Conservation (phyloP, 2,113 vertebrate genomes). For the Burhinus oedicnemus region DNA sequence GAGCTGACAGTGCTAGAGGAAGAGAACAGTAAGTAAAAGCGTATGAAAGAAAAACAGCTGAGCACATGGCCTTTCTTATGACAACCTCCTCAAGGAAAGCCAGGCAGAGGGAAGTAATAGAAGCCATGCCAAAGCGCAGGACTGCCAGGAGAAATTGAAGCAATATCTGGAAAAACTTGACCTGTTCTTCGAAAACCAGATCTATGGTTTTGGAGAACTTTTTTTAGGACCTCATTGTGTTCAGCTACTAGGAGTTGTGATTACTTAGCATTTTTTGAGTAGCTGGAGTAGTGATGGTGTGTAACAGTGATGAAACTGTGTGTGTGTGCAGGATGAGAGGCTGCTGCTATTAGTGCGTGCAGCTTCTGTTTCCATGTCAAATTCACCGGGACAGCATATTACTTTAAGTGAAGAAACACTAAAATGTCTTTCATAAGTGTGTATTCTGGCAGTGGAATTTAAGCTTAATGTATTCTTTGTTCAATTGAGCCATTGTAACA, state of each 20-base stretch:
- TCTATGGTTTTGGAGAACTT: background rate
- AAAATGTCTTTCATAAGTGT: background rate
- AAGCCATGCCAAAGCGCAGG: background rate
- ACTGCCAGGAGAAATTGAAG: background rate
- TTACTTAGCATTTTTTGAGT: background rate
- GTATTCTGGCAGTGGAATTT: background rate
- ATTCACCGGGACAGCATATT: background rate
- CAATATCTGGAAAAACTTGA: background rate
- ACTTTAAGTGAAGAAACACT: constrained; percentile 2
- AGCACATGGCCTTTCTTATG: background rate
- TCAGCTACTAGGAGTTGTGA: background rate
- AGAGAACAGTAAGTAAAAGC: background rate
- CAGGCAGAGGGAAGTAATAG: background rate
- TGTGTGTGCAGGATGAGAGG: background rate
- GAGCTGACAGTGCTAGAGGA: background rate
- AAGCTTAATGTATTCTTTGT: constrained; percentile 19
- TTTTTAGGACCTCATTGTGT: background rate
- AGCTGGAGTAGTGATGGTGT: background rate
- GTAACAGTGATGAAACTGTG: background rate
- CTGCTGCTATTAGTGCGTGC: background rate
- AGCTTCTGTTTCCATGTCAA: background rate
- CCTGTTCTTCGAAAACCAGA: background rate
- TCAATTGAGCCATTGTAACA: constrained; percentile 6
- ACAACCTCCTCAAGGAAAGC: background rate
- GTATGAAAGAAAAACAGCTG: background rate